Conservation (phyloP, 1,140 invertebrate genomes). For the Cyrtorhinus lividipennis region DNA sequence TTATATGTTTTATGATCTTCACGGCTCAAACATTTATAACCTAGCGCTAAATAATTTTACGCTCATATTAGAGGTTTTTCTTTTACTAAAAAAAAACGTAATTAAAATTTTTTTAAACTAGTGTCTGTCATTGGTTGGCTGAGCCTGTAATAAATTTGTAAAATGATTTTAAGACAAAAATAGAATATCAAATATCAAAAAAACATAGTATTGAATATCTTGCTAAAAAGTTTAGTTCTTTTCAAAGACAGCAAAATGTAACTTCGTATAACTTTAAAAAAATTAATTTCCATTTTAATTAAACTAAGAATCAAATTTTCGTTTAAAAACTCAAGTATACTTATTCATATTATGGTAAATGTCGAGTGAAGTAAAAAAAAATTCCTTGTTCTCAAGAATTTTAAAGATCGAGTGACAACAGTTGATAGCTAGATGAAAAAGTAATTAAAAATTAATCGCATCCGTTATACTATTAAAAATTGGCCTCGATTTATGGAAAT, state of each 20-base stretch:
- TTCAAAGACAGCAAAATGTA: not conserved
- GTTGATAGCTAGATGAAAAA: not conserved
- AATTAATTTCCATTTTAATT: not conserved
- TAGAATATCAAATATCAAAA: conserved; percentile 9
- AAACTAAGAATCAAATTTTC: conserved; percentile 3
- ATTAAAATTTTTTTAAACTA: conserved; percentile 5
- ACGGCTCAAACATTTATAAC: conserved; percentile 11
- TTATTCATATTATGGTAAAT: not conserved
- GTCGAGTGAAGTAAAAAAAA: not conserved
- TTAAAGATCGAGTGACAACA: not conserved
- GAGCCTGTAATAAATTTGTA: conserved; percentile 10
- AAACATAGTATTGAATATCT: conserved; percentile 7
- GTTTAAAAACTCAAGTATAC: not conserved
- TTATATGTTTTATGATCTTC: not conserved
- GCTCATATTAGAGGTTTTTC: conserved; percentile 8
- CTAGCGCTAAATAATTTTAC: conserved; percentile 13
- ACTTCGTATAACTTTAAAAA: not conserved
- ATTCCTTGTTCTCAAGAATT: not conserved
- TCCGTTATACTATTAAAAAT: not conserved
- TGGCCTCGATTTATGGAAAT: not conserved
- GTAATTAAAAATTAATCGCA: not conserved
- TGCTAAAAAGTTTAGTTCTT: not conserved
- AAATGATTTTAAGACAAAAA: conserved; percentile 4
- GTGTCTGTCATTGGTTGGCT: not conserved
- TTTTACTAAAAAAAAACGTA: conserved; percentile 1